phyloP scores from a whole-genome alignment of 1,140 invertebrate species.

The Drosophila truncata region DNA sequence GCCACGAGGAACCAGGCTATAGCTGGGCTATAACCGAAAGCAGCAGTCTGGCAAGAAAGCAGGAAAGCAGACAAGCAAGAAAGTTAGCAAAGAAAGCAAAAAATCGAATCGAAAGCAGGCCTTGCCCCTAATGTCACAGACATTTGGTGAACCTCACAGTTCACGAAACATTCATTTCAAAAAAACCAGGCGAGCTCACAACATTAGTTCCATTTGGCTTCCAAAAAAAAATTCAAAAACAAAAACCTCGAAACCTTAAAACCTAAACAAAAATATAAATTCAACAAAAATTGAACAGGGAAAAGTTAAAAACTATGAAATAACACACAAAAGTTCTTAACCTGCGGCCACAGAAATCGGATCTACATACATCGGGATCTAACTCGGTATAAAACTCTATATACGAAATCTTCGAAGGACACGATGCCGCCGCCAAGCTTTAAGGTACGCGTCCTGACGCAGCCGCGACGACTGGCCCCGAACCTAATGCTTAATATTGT shows the following conservation, averaged over 20 bases:
- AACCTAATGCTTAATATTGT: constrained; percentile 45
- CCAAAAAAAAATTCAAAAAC: background rate
- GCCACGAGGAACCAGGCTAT: constrained; percentile 50
- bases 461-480: constrained; percentile 26
- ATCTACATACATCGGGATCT: background rate
- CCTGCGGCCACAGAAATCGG: background rate
- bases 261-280: background rate
- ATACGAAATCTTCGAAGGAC: no score
- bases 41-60: background rate
- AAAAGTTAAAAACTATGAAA: background rate
- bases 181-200: background rate
- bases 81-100: background rate
- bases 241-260: background rate
- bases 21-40: background rate
- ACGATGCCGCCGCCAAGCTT: constrained; percentile 42
- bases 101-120: background rate
- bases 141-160: background rate
- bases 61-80: background rate
- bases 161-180: background rate
- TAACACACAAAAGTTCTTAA: background rate
- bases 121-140: background rate
- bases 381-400: background rate
- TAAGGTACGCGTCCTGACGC: constrained; percentile 16
- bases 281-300: background rate
- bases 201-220: background rate